Conservation (phyloP, 1,140 invertebrate genomes). For the Argopecten irradians region DNA sequence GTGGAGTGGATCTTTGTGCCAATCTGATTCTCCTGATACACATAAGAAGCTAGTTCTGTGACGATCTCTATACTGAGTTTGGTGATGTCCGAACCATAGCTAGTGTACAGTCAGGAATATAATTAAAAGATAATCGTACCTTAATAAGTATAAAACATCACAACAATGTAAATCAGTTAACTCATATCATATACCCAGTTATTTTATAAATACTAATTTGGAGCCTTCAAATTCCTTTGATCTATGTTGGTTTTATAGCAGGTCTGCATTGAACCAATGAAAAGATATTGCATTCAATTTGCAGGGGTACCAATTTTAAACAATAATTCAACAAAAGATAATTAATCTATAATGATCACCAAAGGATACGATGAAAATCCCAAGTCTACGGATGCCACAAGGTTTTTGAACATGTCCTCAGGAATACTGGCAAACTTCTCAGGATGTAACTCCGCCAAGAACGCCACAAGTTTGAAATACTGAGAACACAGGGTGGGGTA, state of each 20-base stretch:
- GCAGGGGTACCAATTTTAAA: too few relatives aligned
- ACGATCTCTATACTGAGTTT: slow-evolving; percentile 84
- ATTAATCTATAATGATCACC: too few relatives aligned
- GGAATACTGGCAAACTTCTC: slow-evolving; percentile 81
- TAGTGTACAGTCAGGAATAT: slow-evolving; percentile 42
- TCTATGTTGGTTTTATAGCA: too few relatives aligned
- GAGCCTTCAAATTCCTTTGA: too few relatives aligned
- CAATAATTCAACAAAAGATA: too few relatives aligned
- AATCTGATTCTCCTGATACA: slow-evolving; percentile 72
- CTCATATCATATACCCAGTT: too few relatives aligned
- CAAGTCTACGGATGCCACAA: slow-evolving; percentile 83
- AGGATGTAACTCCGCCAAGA: slow-evolving; percentile 84
- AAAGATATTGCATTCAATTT: too few relatives aligned
- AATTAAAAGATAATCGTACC: too few relatives aligned
- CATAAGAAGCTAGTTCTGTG: slow-evolving; percentile 77
- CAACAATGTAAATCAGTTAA: too few relatives aligned
- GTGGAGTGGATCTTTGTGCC: slow-evolving; percentile 78
- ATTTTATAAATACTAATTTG: too few relatives aligned
- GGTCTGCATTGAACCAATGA: too few relatives aligned
- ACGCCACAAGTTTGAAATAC: slow-evolving; percentile 83
- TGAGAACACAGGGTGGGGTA: slow-evolving; percentile 83
- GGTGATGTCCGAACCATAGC: slow-evolving; percentile 83
- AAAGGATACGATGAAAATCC: slow-evolving; percentile 81
- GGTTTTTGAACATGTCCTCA: slow-evolving; percentile 79
- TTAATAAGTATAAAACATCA: too few relatives aligned